Evolutionary conservation across 2,888 invertebrate genomes (phyloP), one percentile per base, ranked within the genome.

Genomic region (Boloria selene): DNA sequence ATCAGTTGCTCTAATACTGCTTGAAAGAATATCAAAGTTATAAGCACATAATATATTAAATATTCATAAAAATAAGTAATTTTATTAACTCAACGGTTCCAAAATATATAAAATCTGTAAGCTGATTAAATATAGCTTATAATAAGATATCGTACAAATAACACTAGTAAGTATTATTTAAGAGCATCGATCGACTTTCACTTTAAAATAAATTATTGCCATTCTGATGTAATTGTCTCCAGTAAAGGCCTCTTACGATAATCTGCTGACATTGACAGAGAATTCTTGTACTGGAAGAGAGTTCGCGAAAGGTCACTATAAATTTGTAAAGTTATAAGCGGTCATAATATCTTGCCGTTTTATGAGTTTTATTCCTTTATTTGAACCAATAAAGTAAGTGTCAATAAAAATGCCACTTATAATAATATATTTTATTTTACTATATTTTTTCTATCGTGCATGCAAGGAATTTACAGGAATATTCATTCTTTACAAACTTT

Each of bases 351-450:
- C 61, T 47, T 31, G 55, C 60, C 61, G 49, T 64, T 68, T 64
- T 61, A 68, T 38, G 55, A 51, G 18, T 51, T 65, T 65, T 61
- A 61, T 64, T 56, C 61, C 60, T 67, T 63, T 68, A 61, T 64
- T 56, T 51, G 65, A 55, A 61, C 65, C 61, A 56, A 65, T 65
- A 65, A 65, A 65, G 55, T 55, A 58, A 61, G 17, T 50, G 50
- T 45, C 64, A 64, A 68, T 68, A 68, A 68, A 68, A 42, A 31
- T 58, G 60, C 7, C 61, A 56, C 22, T 42, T 52, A 44, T 47
- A 47, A 59, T 64, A 59, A 47, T 26, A 47, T 64, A 64, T 47
- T 50, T 22, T 22, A 56, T 6, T 16, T n/a, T 17, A 47, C 38
- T 14, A 16, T 42, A 42, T 17, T 14, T 56, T 42, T 17, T 56